phyloP scores from a whole-genome alignment of 23 tunicate genomes.

The Clavelina lepadiformis region DNA sequence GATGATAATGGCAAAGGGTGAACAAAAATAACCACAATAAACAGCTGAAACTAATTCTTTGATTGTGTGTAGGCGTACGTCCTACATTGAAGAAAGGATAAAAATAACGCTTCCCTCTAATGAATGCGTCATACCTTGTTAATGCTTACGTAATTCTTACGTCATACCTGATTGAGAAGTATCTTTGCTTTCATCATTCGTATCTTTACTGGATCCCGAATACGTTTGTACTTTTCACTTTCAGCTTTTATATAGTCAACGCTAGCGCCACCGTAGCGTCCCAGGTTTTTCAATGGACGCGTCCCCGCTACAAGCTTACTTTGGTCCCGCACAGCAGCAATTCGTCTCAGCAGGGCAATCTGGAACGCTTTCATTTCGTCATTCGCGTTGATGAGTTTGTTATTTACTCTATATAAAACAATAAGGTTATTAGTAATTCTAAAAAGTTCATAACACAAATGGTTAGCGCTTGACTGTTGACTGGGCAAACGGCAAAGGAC shows the following conservation, averaged over 20 bases:
- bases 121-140: too few relatives aligned
- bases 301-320: slow-evolving; percentile 23
- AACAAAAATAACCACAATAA: too few relatives aligned
- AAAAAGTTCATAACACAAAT: too few relatives aligned
- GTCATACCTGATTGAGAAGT: slow-evolving; percentile 48
- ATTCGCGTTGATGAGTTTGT: slow-evolving; percentile 38
- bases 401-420: slow-evolving; percentile 23
- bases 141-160: too few relatives aligned
- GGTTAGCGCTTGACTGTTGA: too few relatives aligned
- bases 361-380: slow-evolving; percentile 89
- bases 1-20: too few relatives aligned
- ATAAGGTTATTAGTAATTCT: too few relatives aligned
- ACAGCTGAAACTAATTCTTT: too few relatives aligned
- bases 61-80: too few relatives aligned
- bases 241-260: slow-evolving; percentile 72
- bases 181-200: slow-evolving; percentile 62
- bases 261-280: slow-evolving; percentile 77
- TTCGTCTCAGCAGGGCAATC: slow-evolving; percentile 55
- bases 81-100: too few relatives aligned
- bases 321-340: slow-evolving; percentile 54
- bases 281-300: slow-evolving; percentile 55
- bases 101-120: too few relatives aligned
- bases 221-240: slow-evolving; percentile 59
- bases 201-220: slow-evolving; percentile 59
- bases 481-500: too few relatives aligned